phyloP scores from a whole-genome alignment of 2,797 vertebrate species.

The Sebastolobus altivelis region DNA sequence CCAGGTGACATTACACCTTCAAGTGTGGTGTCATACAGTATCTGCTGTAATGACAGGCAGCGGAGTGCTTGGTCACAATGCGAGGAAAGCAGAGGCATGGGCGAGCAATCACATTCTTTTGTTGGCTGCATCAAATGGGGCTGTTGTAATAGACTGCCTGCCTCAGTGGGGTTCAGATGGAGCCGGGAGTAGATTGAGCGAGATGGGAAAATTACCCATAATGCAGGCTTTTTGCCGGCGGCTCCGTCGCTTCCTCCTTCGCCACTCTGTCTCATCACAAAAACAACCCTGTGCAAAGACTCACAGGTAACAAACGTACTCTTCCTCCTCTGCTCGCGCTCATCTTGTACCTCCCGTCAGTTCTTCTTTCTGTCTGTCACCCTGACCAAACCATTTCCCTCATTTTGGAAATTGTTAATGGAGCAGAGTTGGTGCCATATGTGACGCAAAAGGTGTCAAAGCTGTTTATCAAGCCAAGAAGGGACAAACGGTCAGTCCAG shows the following conservation, averaged over 20 bases:
- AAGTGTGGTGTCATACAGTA: slow-evolving; percentile 53
- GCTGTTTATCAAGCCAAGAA: slow-evolving; percentile 15
- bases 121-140: slow-evolving; percentile 50
- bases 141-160: slow-evolving; percentile 60
- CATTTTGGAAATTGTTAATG: slow-evolving; percentile 34
- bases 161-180: slow-evolving; percentile 51
- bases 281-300: slow-evolving; percentile 27
- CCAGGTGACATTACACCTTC: slow-evolving; percentile 75
- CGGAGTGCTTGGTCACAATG: slow-evolving; percentile 42
- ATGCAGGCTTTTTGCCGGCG: slow-evolving; percentile 59
- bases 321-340: slow-evolving; percentile 25
- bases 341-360: slow-evolving; percentile 18
- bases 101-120: slow-evolving; percentile 66
- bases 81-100: slow-evolving; percentile 45
- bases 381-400: slow-evolving; percentile 27
- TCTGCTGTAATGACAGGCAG: slow-evolving; percentile 42
- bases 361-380: slow-evolving; percentile 25
- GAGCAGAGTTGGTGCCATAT: not conserved
- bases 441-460: slow-evolving; percentile 26
- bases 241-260: slow-evolving; percentile 17
- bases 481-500: not conserved
- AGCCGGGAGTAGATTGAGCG: slow-evolving; percentile 46
- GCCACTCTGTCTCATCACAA: slow-evolving; percentile 49
- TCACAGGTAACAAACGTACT: slow-evolving; percentile 49
- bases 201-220: slow-evolving; percentile 73